Evolutionary conservation across 2,113 vertebrate species (phyloP).

Genomic region (Oceanodroma tethys): DNA sequence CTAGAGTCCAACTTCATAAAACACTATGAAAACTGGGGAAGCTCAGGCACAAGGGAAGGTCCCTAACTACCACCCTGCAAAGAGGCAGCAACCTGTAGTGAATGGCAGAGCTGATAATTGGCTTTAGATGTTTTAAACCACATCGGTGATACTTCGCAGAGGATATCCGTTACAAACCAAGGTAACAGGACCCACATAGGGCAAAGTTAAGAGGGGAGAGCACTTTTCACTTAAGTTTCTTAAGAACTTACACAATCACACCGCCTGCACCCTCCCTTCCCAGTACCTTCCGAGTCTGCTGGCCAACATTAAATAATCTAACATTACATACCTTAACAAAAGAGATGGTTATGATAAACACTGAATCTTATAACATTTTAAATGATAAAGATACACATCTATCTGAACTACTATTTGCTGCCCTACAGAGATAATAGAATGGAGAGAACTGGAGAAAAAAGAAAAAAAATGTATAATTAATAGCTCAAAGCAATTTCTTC

Average conservation of each 20-base stretch:
- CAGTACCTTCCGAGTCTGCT: not conserved
- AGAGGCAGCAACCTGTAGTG: not conserved
- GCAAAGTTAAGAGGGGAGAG: not conserved
- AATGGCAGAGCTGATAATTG: not conserved
- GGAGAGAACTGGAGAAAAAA: not conserved
- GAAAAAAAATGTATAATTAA: not conserved
- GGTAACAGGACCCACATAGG: no score
- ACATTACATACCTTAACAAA: not conserved
- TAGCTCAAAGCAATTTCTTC: slow-evolving; percentile 3
- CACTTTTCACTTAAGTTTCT: not conserved
- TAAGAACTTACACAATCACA: not conserved
- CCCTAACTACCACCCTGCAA: not conserved
- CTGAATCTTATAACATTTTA: not conserved
- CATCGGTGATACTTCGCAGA: not conserved
- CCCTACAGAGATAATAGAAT: not conserved
- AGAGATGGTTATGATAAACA: not conserved
- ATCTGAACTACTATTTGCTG: not conserved
- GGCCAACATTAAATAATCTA: not conserved
- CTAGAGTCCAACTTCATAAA: not conserved
- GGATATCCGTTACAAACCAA: not conserved
- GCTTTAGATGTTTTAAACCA: not conserved
- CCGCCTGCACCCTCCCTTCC: not conserved
- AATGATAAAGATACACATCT: not conserved
- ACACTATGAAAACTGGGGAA: accelerated
- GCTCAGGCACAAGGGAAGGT: not conserved